Conservation (phyloP, 2,113 vertebrate species). For the Neotragus pygmaeus region DNA sequence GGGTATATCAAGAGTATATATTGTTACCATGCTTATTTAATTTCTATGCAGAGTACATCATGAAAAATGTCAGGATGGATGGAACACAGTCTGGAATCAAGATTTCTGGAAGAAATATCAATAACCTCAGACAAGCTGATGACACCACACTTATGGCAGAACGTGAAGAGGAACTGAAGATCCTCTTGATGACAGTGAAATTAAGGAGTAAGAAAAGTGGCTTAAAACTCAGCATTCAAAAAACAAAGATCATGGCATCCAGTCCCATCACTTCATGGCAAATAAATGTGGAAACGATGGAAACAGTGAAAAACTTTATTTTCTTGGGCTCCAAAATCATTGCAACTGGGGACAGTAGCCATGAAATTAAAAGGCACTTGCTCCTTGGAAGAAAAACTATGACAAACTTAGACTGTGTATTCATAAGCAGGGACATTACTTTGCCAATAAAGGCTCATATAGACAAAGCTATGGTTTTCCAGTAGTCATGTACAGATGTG, state of each 20-base stretch:
- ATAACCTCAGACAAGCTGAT: background rate
- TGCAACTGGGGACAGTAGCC: background rate
- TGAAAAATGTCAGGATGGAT: background rate
- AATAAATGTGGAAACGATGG: background rate
- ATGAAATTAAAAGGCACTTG: background rate
- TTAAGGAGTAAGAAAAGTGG: background rate
- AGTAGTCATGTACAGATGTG: background rate
- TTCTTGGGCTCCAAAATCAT: background rate
- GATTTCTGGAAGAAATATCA: background rate
- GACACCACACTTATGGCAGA: background rate
- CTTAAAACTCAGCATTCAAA: background rate
- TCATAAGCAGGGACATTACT: background rate
- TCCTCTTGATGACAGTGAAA: background rate
- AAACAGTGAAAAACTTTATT: background rate
- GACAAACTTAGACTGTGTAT: background rate
- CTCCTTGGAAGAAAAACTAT: background rate
- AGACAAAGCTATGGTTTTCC: background rate
- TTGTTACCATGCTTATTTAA: background rate
- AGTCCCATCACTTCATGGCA: background rate
- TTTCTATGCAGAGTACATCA: background rate
- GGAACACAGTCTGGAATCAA: background rate
- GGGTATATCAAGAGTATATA: background rate
- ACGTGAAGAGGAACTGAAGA: background rate
- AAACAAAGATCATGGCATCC: background rate
- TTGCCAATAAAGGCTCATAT: background rate